Percentiles rank a stretch among this genome's conserved stretches.
Evolutionary conservation across 2,797 vertebrate species (phyloP).

Genomic region (Helarctos malayanus): DNA sequence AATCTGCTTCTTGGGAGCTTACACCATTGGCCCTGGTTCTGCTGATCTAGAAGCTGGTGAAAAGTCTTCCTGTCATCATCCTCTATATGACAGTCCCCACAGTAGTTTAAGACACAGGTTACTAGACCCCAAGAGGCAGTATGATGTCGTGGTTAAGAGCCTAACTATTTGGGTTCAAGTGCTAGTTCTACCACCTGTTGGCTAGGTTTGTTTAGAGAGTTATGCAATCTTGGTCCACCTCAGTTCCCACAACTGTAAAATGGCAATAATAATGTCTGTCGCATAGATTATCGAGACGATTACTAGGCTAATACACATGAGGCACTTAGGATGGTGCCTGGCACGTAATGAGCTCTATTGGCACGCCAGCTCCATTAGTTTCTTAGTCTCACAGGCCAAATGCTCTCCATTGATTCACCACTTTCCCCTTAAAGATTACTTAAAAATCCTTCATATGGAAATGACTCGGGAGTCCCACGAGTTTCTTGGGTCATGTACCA

Average conservation of each 20-base stretch:
- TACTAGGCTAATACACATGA: not conserved
- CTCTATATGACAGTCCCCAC: not conserved
- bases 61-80: not conserved
- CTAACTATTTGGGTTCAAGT: not conserved
- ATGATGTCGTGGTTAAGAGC: not conserved
- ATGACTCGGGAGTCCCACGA: not conserved
- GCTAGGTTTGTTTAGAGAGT: not conserved
- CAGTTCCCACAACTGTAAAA: not conserved
- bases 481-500: conserved; percentile 16
- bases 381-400: not conserved
- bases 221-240: not conserved
- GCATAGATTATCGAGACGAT: not conserved
- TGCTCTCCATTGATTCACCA: not conserved
- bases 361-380: not conserved
- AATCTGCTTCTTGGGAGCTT: not conserved
- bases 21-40: not conserved
- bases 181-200: not conserved
- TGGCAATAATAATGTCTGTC: not conserved
- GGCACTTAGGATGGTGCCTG: not conserved
- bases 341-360: not conserved
- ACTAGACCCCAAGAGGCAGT: not conserved
- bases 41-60: not conserved
- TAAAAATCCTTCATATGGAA: not conserved
- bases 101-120: not conserved
- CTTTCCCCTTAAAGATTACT: not conserved